Conservation (phyloP, 37 sponge, comb jelly and placozoan species). For the Tethya wilhelma region DNA sequence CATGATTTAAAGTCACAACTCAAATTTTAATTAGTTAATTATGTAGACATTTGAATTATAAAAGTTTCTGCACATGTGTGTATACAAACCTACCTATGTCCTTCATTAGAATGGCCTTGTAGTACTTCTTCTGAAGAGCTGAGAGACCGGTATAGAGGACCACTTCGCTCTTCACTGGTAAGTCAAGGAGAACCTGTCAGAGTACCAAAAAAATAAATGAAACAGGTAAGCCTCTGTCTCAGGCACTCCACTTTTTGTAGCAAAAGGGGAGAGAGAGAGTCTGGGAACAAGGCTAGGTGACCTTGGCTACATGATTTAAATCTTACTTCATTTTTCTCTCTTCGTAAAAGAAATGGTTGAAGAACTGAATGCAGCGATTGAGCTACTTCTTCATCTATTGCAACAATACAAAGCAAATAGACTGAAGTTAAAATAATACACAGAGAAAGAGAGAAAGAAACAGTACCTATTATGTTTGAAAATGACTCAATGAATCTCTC, state of each 20-base stretch:
- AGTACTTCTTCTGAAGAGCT: constrained; percentile 79
- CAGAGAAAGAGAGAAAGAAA: neutral
- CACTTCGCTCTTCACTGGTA: constrained; percentile 73
- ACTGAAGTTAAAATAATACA: neutral
- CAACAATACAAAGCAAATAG: neutral
- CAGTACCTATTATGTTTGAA: constrained; percentile 32
- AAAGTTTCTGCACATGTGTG: neutral
- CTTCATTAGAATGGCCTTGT: constrained; percentile 79
- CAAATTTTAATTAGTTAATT: too few relatives aligned
- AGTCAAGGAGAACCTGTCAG: constrained; percentile 70
- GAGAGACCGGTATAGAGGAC: constrained; percentile 78
- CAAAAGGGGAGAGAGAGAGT: too few relatives aligned
- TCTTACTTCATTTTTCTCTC: constrained; percentile 69
- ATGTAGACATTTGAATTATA: neutral
- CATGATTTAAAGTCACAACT: too few relatives aligned
- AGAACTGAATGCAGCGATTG: constrained; percentile 52
- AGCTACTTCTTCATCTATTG: constrained; percentile 46
- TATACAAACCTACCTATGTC: constrained; percentile 48
- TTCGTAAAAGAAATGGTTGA: constrained; percentile 70
- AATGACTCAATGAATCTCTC: constrained; percentile 40
- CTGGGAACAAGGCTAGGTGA: too few relatives aligned
- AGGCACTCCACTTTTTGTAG: neutral
- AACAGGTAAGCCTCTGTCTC: neutral
- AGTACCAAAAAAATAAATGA: neutral
- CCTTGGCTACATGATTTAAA: too few relatives aligned